phyloP scores from a whole-genome alignment of 2,888 invertebrate species.

The Patella ulyssiponensis region DNA sequence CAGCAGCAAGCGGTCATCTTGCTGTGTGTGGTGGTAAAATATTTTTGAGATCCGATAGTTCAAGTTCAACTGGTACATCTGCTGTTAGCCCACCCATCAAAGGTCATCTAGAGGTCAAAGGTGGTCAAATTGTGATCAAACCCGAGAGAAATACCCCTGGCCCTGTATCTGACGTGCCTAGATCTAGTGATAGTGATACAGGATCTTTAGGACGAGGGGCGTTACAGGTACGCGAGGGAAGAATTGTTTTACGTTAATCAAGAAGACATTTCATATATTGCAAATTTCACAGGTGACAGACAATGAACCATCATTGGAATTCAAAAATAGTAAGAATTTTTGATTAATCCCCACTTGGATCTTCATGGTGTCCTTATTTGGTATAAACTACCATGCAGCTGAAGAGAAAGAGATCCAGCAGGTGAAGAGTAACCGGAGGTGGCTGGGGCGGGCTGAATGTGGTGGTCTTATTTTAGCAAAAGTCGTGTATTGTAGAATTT shows the following conservation, averaged over 20 bases:
- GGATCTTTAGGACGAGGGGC: conserved; percentile 23
- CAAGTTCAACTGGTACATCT: conserved; percentile 7
- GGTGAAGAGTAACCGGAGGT: no score
- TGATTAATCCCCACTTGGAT: no score
- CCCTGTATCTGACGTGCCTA: background rate
- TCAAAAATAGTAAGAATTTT: no score
- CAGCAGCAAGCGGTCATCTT: conserved; percentile 19
- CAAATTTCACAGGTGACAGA: no score
- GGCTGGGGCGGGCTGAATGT: no score
- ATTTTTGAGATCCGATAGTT: conserved; percentile 14
- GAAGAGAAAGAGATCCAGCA: no score
- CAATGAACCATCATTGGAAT: no score
- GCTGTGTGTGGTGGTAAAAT: conserved; percentile 6
- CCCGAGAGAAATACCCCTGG: background rate
- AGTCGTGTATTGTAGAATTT: no score
- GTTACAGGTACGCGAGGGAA: conserved; percentile 37
- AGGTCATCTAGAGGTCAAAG: conserved; percentile 49
- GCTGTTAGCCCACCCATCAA: conserved; percentile 33
- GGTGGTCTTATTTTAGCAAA: no score
- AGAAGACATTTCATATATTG: no score
- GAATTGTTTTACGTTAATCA: conserved; percentile 28
- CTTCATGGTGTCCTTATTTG: no score
- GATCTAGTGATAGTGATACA: background rate
- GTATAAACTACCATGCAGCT: no score
- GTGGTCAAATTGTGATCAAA: conserved; percentile 51